Conservation (phyloP, 1,140 invertebrate genomes). For the Scylla paramamosain region DNA sequence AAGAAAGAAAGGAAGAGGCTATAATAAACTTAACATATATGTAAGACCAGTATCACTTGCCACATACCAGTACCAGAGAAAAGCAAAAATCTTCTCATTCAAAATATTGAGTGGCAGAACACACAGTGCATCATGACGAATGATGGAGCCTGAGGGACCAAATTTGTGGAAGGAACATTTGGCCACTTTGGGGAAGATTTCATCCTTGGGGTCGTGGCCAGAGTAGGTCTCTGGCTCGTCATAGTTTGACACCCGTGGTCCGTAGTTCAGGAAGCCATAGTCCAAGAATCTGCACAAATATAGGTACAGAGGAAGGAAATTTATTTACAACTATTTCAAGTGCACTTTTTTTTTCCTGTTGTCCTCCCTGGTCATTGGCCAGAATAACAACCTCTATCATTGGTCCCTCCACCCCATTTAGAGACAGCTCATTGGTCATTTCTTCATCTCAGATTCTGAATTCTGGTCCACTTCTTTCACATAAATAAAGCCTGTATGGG, state of each 20-base stretch:
- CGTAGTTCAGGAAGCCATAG: slow-evolving; percentile 90
- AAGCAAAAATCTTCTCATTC: slow-evolving; percentile 97
- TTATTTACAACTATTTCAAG: not conserved
- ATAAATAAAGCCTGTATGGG: too few species aligned
- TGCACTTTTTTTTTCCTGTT: not conserved
- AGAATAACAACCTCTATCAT: too few species aligned
- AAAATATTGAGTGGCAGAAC: slow-evolving; percentile 94
- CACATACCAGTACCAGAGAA: slow-evolving; percentile 94
- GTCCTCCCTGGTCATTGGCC: too few species aligned
- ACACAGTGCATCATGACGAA: slow-evolving; percentile 94
- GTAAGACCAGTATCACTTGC: not conserved
- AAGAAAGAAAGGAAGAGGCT: not conserved
- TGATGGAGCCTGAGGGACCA: slow-evolving; percentile 89
- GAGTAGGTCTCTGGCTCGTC: slow-evolving; percentile 93
- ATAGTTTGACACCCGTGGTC: slow-evolving; percentile 89
- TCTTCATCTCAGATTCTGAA: too few species aligned
- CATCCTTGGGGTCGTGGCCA: slow-evolving; percentile 90
- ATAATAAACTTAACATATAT: not conserved
- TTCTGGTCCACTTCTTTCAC: too few species aligned
- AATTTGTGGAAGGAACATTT: slow-evolving; percentile 86
- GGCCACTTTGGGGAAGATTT: slow-evolving; percentile 93
- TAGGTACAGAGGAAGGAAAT: too few species aligned
- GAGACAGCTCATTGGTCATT: too few species aligned
- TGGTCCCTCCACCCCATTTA: too few species aligned
- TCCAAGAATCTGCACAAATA: slow-evolving; percentile 80